These are phyloP conservation scores for Coelopa pilipes DNA, from an alignment of 2,888 invertebrate genomes.

Conservation along the genomic window DNA sequence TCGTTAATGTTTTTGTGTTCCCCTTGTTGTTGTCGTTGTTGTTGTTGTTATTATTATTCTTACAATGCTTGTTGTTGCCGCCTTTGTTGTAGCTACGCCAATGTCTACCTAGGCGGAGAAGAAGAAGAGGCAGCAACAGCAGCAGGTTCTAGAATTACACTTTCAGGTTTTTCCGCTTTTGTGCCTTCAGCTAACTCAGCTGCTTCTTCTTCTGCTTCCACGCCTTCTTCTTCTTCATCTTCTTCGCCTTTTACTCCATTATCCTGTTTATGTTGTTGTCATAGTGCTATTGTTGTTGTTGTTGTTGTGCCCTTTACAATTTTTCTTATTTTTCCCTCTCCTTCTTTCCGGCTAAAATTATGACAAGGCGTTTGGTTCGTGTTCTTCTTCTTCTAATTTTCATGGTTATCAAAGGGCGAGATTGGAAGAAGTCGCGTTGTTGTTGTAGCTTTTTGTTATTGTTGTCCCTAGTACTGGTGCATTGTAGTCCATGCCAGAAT, in stretches of 20 bases:
- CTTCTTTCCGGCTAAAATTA: too few species aligned
- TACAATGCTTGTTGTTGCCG: neutral
- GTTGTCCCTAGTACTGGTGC: too few species aligned
- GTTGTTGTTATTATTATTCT: neutral
- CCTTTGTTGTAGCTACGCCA: conserved; percentile 1
- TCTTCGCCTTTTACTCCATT: neutral
- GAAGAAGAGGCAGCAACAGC: too few species aligned
- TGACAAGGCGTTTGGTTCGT: too few species aligned
- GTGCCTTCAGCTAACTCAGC: neutral
- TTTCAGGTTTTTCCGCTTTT: conserved; percentile 34
- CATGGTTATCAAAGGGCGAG: too few species aligned
- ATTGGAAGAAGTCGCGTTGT: too few species aligned
- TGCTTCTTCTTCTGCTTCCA: neutral
- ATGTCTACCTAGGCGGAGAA: neutral
- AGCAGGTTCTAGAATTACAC: conserved; percentile 22
- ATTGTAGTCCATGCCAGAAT: too few species aligned
- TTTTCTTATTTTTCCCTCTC: too few species aligned
- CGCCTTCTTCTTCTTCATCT: neutral
- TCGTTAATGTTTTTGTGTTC: neutral
- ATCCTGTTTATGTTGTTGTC: neutral
- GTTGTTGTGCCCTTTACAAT: too few species aligned
- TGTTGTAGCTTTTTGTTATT: too few species aligned
- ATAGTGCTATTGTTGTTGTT: too few species aligned
- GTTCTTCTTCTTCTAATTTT: too few species aligned
- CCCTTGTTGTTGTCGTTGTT: neutral